Evolutionary conservation across 2,888 invertebrate genomes (phyloP), one percentile per base, ranked within the genome.

Genomic region (Diaperis boleti): DNA sequence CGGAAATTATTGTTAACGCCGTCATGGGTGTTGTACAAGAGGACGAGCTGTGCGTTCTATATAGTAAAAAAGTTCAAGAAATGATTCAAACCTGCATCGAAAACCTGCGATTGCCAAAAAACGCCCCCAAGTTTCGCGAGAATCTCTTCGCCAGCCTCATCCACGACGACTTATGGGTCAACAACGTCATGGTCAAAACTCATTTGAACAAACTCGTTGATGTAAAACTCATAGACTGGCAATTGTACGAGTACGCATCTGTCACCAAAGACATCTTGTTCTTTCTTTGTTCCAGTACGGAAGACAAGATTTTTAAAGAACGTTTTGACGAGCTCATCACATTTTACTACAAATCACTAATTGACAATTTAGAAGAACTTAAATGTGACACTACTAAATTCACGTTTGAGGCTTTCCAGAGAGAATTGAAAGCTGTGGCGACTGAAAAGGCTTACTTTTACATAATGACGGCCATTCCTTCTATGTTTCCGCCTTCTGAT

Each of bases 121-220:
- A 49, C 11, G 13, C 49, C 1, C 11, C 15, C 1, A 10, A 33
- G 8, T 49, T 49, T 18, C 15, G 11, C 1, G 13, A 33, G 17
- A 8, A 17, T 8, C 4, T 10, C 5, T 49, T 49, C 35, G 33
- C 35, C 5, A 35, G 29, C 10, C 17, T 49, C 20, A 26, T 37
- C 14, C 37, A 52, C 8, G 13, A 5, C 8, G 52, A 52, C 10
- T 20, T 52, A 39, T 52, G 52, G 52, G 20, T 20, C 13, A 52
- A 52, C 39, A 52, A 52, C 26, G 22, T 52, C 2, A 52, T 52
- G 52, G 26, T 52, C 3, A 52, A 52, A 37, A 52, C 17, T 13
- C 7, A 52, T 14, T 7, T 15, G 8, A 52, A 39, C 18, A 39
- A 20, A 20, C 8, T 39, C 11, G n/a, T 39, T 6, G 52, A 37